Conservation (phyloP, 2,113 vertebrate species). For the Limnothrissa miodon region DNA sequence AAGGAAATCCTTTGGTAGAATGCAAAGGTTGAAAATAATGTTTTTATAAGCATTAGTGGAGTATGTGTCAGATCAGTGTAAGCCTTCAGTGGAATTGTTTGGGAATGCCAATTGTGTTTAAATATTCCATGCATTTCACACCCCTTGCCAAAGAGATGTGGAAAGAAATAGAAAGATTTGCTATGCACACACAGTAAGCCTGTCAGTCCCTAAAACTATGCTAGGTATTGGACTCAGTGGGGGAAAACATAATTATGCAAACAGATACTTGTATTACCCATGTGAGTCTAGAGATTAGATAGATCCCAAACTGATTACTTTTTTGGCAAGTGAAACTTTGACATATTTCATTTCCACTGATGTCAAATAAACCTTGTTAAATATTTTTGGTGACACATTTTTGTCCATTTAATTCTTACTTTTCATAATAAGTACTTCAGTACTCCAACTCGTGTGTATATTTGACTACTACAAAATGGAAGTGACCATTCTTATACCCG, state of each 20-base stretch:
- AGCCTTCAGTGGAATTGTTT: slow-evolving; percentile 54
- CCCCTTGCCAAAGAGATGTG: slow-evolving; percentile 63
- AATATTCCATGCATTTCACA: slow-evolving; percentile 64
- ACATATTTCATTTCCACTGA: slow-evolving; percentile 35
- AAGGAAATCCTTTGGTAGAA: slow-evolving; percentile 60
- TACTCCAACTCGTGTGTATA: not conserved
- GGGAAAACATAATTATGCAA: slow-evolving; percentile 61
- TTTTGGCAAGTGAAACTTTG: slow-evolving; percentile 56
- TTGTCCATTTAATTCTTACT: slow-evolving; percentile 34
- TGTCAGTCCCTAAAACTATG: slow-evolving; percentile 54
- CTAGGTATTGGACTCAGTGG: slow-evolving; percentile 60
- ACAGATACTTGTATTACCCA: slow-evolving; percentile 59
- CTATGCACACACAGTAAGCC: slow-evolving; percentile 59
- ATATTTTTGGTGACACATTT: slow-evolving; percentile 48
- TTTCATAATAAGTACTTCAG: not conserved
- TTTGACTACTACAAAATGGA: not conserved
- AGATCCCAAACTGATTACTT: slow-evolving; percentile 69
- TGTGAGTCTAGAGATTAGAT: slow-evolving; percentile 64
- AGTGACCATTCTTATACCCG: not conserved
- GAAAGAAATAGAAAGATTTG: slow-evolving; percentile 63
- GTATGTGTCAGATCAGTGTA: slow-evolving; percentile 61
- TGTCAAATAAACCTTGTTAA: slow-evolving; percentile 47
- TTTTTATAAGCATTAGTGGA: slow-evolving; percentile 64
- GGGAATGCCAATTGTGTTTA: slow-evolving; percentile 52
- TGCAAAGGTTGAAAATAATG: slow-evolving; percentile 59